Conservation (phyloP, 2,797 vertebrate genomes). For the Dicrostonyx torquatus region DNA sequence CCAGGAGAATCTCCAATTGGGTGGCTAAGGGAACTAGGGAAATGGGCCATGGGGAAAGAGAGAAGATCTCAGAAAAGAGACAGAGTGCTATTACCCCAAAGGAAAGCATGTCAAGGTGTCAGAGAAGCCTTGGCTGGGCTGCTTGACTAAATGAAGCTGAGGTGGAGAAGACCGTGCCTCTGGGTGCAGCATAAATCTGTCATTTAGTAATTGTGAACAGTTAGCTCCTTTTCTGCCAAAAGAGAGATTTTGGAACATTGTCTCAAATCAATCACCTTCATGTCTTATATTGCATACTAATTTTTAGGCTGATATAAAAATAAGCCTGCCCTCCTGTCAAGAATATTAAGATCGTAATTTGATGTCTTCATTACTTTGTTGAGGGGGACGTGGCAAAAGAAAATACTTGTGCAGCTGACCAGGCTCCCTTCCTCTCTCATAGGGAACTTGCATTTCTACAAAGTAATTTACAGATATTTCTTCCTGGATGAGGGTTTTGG, state of each 20-base stretch:
- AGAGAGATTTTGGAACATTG: conserved; percentile 23
- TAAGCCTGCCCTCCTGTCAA: conserved; percentile 5
- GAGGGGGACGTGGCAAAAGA: not conserved
- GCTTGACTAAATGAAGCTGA: not conserved
- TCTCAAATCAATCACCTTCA: conserved; percentile 18
- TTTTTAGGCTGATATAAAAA: conserved; percentile 39
- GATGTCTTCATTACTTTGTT: not conserved
- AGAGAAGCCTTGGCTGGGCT: not conserved
- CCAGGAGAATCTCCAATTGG: not conserved
- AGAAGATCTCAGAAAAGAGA: not conserved
- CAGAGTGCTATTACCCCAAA: not conserved
- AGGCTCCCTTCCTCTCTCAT: not conserved
- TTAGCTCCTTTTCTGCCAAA: not conserved
- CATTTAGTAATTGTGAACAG: conserved; percentile 31
- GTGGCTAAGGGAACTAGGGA: not conserved
- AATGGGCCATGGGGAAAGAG: not conserved
- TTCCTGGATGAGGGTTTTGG: not conserved
- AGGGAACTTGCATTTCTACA: not conserved
- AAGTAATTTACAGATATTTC: conserved; percentile 13
- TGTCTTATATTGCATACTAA: conserved; percentile 46
- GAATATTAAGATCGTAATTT: not conserved
- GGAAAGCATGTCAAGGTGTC: not conserved
- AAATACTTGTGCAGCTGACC: not conserved
- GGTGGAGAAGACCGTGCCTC: not conserved
- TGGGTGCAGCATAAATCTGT: not conserved